phyloP scores from a whole-genome alignment of 2,113 vertebrate genomes.

The Condylura cristata region DNA sequence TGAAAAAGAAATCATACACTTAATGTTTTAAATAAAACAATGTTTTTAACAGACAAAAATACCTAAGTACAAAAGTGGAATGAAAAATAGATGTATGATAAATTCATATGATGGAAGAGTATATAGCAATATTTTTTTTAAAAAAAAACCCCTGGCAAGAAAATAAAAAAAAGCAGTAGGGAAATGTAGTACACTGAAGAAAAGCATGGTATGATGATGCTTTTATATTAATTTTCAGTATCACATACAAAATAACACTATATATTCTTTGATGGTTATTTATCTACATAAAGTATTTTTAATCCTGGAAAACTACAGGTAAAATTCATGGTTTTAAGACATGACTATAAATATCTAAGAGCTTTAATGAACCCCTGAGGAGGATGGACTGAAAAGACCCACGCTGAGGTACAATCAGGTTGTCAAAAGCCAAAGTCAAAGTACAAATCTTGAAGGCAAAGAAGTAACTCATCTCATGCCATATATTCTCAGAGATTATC shows the following conservation, averaged over 20 bases:
- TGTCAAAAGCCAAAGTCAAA: not conserved
- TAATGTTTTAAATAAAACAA: not conserved
- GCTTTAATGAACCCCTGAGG: not conserved
- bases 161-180: not conserved
- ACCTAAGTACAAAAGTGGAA: not conserved
- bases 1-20: not conserved
- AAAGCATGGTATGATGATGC: not conserved
- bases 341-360: not conserved
- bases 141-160: not conserved
- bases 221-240: not conserved
- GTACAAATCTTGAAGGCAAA: not conserved
- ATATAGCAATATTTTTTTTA: not conserved
- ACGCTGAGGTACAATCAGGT: not conserved
- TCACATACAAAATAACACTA: not conserved
- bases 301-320: not conserved
- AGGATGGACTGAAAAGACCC: not conserved
- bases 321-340: not conserved
- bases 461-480: not conserved
- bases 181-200: not conserved
- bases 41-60: conserved; percentile 21
- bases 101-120: not conserved
- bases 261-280: not conserved
- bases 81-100: not conserved
- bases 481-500: not conserved
- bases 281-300: not conserved